Evolutionary conservation across 2,113 vertebrate genomes (phyloP).

Genomic region (Leucoraja erinaceus): DNA sequence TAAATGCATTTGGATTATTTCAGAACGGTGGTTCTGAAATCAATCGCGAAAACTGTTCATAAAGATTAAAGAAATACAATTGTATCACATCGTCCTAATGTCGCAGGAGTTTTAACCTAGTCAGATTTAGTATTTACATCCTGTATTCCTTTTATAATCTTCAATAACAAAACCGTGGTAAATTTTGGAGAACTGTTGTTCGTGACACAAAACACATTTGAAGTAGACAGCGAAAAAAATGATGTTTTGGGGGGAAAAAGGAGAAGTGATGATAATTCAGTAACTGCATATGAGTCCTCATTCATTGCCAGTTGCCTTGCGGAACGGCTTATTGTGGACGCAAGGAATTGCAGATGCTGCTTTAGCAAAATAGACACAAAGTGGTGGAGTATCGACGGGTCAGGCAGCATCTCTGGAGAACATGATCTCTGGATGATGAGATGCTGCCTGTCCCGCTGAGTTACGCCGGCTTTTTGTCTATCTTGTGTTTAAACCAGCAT

Average conservation of each 20-base stretch:
- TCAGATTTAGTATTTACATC: background rate
- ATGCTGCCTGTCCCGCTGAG: no score
- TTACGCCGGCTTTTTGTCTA: no score
- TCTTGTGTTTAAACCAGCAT: no score
- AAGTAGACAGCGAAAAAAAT: background rate
- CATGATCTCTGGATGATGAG: no score
- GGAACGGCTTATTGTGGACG: background rate
- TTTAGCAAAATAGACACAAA: no score
- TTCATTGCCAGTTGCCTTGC: no score
- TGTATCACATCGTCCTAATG: background rate
- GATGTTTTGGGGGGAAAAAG: background rate
- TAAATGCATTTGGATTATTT: background rate
- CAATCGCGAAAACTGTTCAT: background rate
- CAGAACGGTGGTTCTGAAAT: background rate
- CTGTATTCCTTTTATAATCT: background rate
- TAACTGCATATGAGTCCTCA: background rate
- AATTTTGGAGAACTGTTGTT: background rate
- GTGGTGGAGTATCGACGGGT: no score
- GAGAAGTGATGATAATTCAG: background rate
- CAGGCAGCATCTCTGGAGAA: no score
- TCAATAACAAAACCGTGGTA: conserved; percentile 41
- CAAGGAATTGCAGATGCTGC: no score
- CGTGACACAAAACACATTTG: background rate
- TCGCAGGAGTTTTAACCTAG: background rate
- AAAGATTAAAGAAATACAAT: background rate